Conservation (phyloP, 2,797 vertebrate genomes). For the Notamacropus eugenii region DNA sequence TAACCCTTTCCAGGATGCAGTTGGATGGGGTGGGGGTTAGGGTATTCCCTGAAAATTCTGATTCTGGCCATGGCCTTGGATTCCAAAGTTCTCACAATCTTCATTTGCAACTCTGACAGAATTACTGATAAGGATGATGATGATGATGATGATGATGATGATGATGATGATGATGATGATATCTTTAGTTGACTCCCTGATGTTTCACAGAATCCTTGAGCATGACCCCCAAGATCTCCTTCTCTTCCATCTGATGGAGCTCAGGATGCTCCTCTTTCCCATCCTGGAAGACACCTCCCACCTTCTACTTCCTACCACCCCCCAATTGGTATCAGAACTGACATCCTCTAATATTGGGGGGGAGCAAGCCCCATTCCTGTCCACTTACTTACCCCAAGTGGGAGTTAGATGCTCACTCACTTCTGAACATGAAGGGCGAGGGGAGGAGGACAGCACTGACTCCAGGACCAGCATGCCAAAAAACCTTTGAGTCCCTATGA, state of each 20-base stretch:
- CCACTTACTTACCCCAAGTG: not conserved
- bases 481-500: not conserved
- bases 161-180: not conserved
- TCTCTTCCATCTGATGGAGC: fast-evolving
- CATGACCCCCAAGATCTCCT: not conserved
- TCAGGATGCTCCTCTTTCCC: not conserved
- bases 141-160: not conserved
- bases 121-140: not conserved
- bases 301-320: not conserved
- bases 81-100: not conserved
- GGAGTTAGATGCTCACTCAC: not conserved
- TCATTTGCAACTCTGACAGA: not conserved
- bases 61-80: not conserved
- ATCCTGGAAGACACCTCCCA: not conserved
- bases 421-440: not conserved
- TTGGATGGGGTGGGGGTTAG: not conserved
- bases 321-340: not conserved
- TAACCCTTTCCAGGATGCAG: not conserved
- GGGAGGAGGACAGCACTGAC: not conserved
- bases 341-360: not conserved
- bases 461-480: not conserved
- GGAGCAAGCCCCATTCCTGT: not conserved
- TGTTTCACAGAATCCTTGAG: not conserved
- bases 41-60: not conserved
- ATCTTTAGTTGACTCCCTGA: not conserved